Evolutionary conservation across 2,113 vertebrate genomes (phyloP), one percentile per base, ranked within the genome.

Genomic region (Oenanthe melanoleuca): DNA sequence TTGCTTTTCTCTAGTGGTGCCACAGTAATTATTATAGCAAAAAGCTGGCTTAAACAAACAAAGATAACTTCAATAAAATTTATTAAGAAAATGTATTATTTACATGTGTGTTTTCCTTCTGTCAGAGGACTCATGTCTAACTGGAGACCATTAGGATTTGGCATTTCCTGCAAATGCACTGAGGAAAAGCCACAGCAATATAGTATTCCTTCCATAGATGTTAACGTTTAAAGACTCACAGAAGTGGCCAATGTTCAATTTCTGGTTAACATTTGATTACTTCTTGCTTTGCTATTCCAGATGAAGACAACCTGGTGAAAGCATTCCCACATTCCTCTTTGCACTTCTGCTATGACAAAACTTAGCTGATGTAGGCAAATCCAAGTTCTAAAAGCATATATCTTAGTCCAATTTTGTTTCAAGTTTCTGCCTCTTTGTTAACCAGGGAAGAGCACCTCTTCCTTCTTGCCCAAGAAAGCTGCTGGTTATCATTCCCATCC

Each of bases 231-330:
- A 84, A 92, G 40, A 56, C 81, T 89, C 81, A 74, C 55, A 81
- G 59, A 89, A 94, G 79, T 38, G 89, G 94, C 81, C 88, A 84
- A 86, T 45, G 2, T 90, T 93, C 90, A 83, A 40, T 64, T 89
- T 85, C 79, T 79, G 90, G 65, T 79, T 82, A 89, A 96, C 92
- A 86, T 78, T 73, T 67, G 71, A 65, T 94, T 75, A 29, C 78
- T 88, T 57, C 57, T 65, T 69, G 45, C 85, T 91, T 89, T 89
- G 61, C 64, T 91, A 83, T 71, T 86, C 52, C 83, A 92, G 78
- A 93, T 59, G 80, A 95, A 96, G 95, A 92, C 93, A 96, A 92
- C 86, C 84, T 91, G 86, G 60, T 94, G 83, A 93, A 96, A 95
- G 77, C 34, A 0, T 88, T 96, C 69, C 86, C 71, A 67, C 75